Base-by-base conservation (phyloP, 2,888 invertebrate species). In the Tinea semifulvella region DNA sequence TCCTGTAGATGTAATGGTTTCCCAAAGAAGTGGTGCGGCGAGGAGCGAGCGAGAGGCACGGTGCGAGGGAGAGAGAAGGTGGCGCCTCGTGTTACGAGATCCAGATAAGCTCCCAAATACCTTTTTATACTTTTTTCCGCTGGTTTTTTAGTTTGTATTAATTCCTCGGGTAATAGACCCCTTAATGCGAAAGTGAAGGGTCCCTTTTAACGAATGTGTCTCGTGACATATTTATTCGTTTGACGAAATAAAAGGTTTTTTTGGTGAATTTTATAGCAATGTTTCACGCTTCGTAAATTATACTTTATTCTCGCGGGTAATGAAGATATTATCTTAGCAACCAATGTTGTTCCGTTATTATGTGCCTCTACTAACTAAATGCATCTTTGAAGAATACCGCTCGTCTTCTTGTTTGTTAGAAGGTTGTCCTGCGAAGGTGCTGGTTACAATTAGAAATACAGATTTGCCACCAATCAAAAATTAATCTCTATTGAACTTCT, bases 1-100 rank as follows among this genome's bases (percentile, higher is more conserved):
- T n/a, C n/a, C n/a, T n/a, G n/a, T n/a, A n/a, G n/a, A n/a, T n/a
- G n/a, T n/a, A n/a, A n/a, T n/a, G n/a, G n/a, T n/a, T n/a, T n/a
- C n/a, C n/a, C n/a, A n/a, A n/a, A n/a, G n/a, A n/a, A 22, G 8
- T 22, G 8, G 22, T 22, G 22, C 5, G 8, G 31, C 2, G 31
- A 4, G 31, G 31, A 31, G 31, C 31, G 31, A 31, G 31, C 7
- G 6, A 14, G 63, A 63, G 55, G 59, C 49, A 52, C 48, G 28
- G 48, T 40, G 49, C 42, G 47, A 36, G 18, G n/a, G 36, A 36
- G 36, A 36, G 17, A 14, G 36, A 11, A 16, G 2, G 18, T 18
- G 36, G 36, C 36, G 36, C 36, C 36, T 36, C 36, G 36, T 36
- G 36, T 36, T 18, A 36, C 36, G 13, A 35, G 35, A 35, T 35